These are phyloP conservation scores for Daptonema setosum DNA, from an alignment of 2,888 invertebrate species.

Conservation along the genomic window DNA sequence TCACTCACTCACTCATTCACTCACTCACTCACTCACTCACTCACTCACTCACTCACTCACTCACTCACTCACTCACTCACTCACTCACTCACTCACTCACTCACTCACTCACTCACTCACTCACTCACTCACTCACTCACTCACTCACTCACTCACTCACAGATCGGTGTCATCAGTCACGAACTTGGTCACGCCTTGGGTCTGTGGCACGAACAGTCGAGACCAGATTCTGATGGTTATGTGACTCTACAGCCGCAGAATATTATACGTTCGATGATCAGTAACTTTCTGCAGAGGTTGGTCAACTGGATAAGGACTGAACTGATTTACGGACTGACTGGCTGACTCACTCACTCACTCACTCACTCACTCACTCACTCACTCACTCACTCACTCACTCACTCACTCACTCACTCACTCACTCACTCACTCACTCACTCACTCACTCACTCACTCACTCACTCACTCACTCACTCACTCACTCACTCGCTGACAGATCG, in stretches of 20 bases:
- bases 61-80: conserved; percentile 22
- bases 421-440: too few relatives aligned
- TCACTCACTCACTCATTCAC: conserved; percentile 16
- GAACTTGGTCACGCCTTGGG: conserved; percentile 23
- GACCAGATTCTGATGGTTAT: conserved; percentile 16
- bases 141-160: conserved; percentile 11
- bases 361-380: too few relatives aligned
- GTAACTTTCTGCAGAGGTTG: conserved; percentile 19
- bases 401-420: too few relatives aligned
- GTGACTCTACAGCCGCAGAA: conserved; percentile 13
- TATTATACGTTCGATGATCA: conserved; percentile 20
- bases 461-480: too few relatives aligned
- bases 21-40: conserved; percentile 22
- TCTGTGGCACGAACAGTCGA: conserved; percentile 20
- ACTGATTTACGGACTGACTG: too few relatives aligned
- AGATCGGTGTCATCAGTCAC: conserved; percentile 23
- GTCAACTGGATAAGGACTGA: conserved; percentile 4
- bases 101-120: conserved; percentile 16
- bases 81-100: conserved; percentile 22
- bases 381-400: too few relatives aligned
- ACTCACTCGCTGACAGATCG: neutral
- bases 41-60: conserved; percentile 11
- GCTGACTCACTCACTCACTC: too few relatives aligned
- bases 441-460: too few relatives aligned
- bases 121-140: conserved; percentile 22